These are phyloP conservation scores for Mayetiola destructor DNA, from an alignment of 2,888 invertebrate species.

Conservation along the genomic window DNA sequence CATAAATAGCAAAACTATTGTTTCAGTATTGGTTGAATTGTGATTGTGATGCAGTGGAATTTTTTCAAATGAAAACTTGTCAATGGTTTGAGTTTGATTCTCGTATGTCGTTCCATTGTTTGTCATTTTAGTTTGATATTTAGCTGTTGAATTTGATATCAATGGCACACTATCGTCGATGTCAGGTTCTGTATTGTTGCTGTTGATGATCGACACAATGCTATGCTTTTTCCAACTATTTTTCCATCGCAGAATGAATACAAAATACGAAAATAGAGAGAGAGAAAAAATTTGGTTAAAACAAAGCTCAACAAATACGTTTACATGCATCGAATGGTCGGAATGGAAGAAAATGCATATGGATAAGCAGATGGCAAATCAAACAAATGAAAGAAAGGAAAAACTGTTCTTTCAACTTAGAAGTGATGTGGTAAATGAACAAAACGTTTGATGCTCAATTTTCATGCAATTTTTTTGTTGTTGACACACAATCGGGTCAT, in stretches of 20 bases:
- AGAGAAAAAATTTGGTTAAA: not conserved
- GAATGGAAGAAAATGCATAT: too few species aligned
- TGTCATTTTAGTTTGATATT: not conserved
- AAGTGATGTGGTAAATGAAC: not conserved
- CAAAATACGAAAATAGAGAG: not conserved
- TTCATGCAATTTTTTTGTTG: not conserved
- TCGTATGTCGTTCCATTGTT: not conserved
- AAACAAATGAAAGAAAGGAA: not conserved
- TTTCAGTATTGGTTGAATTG: conserved; percentile 12
- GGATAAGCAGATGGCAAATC: not conserved
- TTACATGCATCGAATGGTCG: too few species aligned
- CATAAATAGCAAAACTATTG: conserved; percentile 9
- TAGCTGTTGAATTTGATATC: not conserved
- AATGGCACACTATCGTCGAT: conserved; percentile 8
- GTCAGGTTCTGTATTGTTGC: not conserved
- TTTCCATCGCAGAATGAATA: not conserved
- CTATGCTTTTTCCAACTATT: not conserved
- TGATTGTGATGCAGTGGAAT: too few species aligned
- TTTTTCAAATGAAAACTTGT: not conserved
- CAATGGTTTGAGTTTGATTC: not conserved
- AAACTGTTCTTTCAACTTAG: not conserved
- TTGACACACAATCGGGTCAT: too few species aligned
- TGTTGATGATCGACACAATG: not conserved
- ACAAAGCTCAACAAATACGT: too few species aligned
- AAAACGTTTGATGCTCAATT: conserved; percentile 6